Conservation (phyloP, 2,888 invertebrate genomes). For the Agapostemon virescens region DNA sequence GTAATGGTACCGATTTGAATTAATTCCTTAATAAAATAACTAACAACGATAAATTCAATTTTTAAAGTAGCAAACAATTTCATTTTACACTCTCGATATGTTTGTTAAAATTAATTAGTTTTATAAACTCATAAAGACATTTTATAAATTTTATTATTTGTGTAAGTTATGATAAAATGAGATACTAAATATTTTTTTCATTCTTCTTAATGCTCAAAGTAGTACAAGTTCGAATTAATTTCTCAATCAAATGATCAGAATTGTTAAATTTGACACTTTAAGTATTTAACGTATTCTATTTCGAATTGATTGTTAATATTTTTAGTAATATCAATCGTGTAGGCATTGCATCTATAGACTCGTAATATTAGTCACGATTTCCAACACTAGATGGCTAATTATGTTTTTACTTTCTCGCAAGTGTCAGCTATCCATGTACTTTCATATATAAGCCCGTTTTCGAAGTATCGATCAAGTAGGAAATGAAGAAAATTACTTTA, state of each 20-base stretch:
- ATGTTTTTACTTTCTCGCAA: constrained; percentile 43
- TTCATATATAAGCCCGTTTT: constrained; percentile 34
- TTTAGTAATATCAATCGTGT: background rate
- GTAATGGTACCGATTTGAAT: background rate
- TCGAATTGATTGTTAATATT: background rate
- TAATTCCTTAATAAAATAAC: background rate
- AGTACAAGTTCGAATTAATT: background rate
- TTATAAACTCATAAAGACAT: background rate
- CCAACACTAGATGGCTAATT: background rate
- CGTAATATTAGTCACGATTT: constrained; percentile 24
- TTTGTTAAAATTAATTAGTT: background rate
- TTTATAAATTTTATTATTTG: background rate
- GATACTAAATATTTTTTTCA: background rate
- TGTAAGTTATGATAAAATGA: background rate
- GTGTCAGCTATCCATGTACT: background rate
- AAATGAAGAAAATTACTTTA: constrained; percentile 62
- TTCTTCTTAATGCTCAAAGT: background rate
- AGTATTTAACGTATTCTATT: background rate
- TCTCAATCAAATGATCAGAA: background rate
- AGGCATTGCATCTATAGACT: background rate
- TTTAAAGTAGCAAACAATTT: background rate
- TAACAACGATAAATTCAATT: background rate
- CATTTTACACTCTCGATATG: background rate
- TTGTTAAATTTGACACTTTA: background rate
- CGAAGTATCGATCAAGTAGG: constrained; percentile 9